Percentiles rank a stretch among this genome's conserved stretches.
Conservation (phyloP, 2,888 invertebrate species). For the Aspidiotus rigidus region DNA sequence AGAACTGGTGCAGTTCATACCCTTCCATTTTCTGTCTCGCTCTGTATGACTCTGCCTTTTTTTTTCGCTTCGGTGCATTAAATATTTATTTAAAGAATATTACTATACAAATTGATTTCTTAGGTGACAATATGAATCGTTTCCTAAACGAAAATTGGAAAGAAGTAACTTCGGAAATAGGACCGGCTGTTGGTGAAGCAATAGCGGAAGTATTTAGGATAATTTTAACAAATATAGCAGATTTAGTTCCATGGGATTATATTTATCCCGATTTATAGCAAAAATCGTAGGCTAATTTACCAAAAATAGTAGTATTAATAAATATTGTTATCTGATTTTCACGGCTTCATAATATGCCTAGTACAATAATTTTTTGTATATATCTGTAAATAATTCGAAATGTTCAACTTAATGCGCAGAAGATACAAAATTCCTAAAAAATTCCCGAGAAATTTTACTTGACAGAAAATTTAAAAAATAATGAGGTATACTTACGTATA, state of each 20-base stretch:
- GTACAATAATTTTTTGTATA: no score
- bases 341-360: no score
- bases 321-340: no score
- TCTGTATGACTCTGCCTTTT: neutral
- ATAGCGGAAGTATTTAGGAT: slow-evolving; percentile 40
- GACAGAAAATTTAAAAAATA: no score
- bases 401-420: no score
- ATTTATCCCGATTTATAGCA: slow-evolving; percentile 35
- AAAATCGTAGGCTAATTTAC: neutral
- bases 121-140: slow-evolving; percentile 45
- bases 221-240: slow-evolving; percentile 38
- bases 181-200: slow-evolving; percentile 42
- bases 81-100: neutral
- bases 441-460: no score
- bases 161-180: slow-evolving; percentile 44
- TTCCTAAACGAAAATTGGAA: slow-evolving; percentile 47
- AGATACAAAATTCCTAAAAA: no score
- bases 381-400: no score
- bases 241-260: slow-evolving; percentile 39
- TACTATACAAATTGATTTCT: neutral
- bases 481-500: no score
- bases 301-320: no score
- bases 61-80: no score
- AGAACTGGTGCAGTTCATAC: no score
- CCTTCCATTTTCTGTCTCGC: neutral